Evolutionary conservation across 2,888 invertebrate species (phyloP), one percentile per base, ranked within the genome.

Genomic region (Hoplodrina blanda): DNA sequence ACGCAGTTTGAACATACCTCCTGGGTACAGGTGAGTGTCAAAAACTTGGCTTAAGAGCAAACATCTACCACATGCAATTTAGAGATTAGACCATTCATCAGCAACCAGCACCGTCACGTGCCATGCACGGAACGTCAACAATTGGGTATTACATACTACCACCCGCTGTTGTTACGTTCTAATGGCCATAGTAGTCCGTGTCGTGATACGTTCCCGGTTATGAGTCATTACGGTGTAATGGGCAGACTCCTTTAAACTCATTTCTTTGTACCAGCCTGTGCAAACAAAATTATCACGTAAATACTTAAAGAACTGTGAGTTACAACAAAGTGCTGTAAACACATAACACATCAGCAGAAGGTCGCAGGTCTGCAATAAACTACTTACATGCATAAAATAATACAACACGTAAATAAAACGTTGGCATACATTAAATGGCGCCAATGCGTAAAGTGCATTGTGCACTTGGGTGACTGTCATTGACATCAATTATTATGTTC

Each of bases 11-110:
- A 93, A 49, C 86, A 92, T 65, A 92, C 92, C 25, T 94, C 93
- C 79, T 95, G 92, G 92, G 83, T 93, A 88, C 95, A 96, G 94
- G 95, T 95, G 44, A 90, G 91, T 88, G 25, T 63, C 63, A 1
- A 56, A 25, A 56, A 19, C 6, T 20, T 44, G 11, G 44, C 15
- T 44, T 44, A 44, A 44, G 11, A 15, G 44, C 4, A 37, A 25
- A 25, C 25, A 2, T 25, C 1, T 25, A 2, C 25, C 2, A 2
- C 2, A 25, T 2, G 2, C 25, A 25, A 1, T 25, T 25, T 25
- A 25, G 25, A 25, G 25, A 25, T 2, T 25, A 25, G 2, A 25
- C 25, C 25, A 25, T 25, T 25, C 25, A 25, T 25, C 25, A 25
- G 25, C 25, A 25, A 25, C 25, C 25, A 25, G 2, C 25, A 25